Evolutionary conservation across 2,888 invertebrate genomes (phyloP), one percentile per base, ranked within the genome.

Genomic region (Dione vanillae): DNA sequence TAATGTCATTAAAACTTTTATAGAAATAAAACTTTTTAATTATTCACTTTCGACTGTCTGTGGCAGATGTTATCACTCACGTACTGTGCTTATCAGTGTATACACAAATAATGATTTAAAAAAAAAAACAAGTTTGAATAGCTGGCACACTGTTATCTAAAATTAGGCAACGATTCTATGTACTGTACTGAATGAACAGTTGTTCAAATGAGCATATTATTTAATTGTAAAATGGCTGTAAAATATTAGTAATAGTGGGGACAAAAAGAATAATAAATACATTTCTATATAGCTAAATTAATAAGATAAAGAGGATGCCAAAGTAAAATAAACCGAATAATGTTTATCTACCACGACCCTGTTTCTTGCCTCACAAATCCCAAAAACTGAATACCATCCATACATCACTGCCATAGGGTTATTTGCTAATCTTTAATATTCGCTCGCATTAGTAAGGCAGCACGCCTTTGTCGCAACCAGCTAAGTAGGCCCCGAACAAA

Each of bases 401-500:
- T 64, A 51, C 20, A 64, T 64, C 64, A 64, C 64, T 40, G 49
- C 49, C 49, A 64, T 12, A 20, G 59, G 11, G 52, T 52, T 59
- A 47, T 37, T 45, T n/a, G 40, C 54, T 61, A 56, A 56, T 65
- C 49, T 66, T 62, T 37, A 49, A 66, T 69, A 69, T 62, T 62
- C 72, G 54, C 58, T 54, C 61, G 61, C 45, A 62, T 66, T 47
- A 69, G 65, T 61, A 49, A 66, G 61, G 27, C 47, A 62, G 41
- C 65, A 56, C 51, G 47, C 64, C 62, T 73, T 70, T 70, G 70
- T 70, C 65, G 74, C 75, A 71, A 65, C 62, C 14, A 54, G 75
- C 76, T 77, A 78, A 78, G 76, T 78, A 78, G 77, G 78, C 73
- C 74, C 69, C 74, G 77, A 77, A 78, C 76, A 77, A 79, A 78